A percentile compares a stretch with the other conserved stretches of the same genome.
Evolutionary conservation across 2,888 invertebrate species (phyloP).

Genomic region (Eupithecia pulchellata): DNA sequence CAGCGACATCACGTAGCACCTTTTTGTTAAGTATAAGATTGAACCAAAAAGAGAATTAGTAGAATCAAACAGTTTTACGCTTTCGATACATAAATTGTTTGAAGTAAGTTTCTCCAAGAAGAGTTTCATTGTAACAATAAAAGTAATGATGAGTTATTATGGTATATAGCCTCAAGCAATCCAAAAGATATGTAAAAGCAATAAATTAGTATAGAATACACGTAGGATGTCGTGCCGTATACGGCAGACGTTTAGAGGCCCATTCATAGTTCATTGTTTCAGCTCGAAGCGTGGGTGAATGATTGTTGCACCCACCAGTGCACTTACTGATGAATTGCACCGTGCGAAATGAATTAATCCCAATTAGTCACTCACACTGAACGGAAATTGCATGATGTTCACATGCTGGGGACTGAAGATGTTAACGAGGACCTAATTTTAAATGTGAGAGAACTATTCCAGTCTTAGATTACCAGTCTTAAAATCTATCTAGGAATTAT

Average conservation of each 20-base stretch:
- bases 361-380: slow-evolving; percentile 64
- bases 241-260: slow-evolving; percentile 61
- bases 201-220: slow-evolving; percentile 60
- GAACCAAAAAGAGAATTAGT: neutral
- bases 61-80: neutral
- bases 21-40: no score
- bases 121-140: neutral
- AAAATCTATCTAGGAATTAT: neutral
- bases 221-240: slow-evolving; percentile 63
- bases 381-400: slow-evolving; percentile 54
- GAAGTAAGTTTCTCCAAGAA: neutral
- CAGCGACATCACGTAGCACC: neutral
- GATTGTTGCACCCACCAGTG: slow-evolving; percentile 75
- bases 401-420: slow-evolving; percentile 6
- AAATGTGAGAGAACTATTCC: neutral
- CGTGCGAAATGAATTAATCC: slow-evolving; percentile 70
- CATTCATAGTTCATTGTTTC: slow-evolving; percentile 71
- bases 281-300: slow-evolving; percentile 64
- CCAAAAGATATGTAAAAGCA: slow-evolving; percentile 35
- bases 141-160: neutral
- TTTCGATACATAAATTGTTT: neutral
- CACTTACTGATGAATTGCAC: slow-evolving; percentile 71
- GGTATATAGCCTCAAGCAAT: slow-evolving; percentile 19
- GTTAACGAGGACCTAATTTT: neutral
- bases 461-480: neutral